Percentiles rank a stretch among this genome's conserved stretches.
These are phyloP conservation scores for Cyprinodon tularosa DNA, from an alignment of 2,113 vertebrate genomes.

Conservation along the genomic window DNA sequence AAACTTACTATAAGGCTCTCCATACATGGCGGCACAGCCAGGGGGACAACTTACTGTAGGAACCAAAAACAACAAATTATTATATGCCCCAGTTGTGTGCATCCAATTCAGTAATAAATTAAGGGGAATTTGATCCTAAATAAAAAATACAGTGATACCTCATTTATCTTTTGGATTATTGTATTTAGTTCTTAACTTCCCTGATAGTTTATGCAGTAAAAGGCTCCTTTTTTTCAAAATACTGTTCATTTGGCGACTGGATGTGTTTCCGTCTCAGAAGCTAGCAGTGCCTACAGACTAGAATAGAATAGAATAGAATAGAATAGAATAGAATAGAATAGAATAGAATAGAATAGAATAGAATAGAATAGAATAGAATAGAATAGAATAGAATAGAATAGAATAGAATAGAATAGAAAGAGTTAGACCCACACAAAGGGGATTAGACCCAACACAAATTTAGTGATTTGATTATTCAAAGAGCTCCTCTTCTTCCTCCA, in stretches of 20 bases:
- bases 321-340: too few relatives aligned
- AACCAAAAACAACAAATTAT: background rate
- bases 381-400: too few relatives aligned
- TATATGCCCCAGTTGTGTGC: background rate
- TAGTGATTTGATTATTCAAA: background rate
- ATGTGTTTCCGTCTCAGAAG: background rate
- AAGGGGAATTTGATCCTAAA: too few relatives aligned
- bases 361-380: too few relatives aligned
- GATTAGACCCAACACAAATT: conserved; percentile 44
- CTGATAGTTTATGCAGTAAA: background rate
- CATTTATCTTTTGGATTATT: too few relatives aligned
- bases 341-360: too few relatives aligned
- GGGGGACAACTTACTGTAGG: background rate
- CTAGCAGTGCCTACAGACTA: background rate
- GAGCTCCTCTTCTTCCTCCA: background rate
- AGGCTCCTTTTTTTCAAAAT: background rate
- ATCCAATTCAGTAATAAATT: too few relatives aligned
- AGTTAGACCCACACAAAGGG: conserved; percentile 39
- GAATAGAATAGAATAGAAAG: too few relatives aligned
- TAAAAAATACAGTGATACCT: too few relatives aligned
- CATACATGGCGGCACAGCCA: background rate
- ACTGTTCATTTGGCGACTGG: background rate
- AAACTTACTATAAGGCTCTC: background rate
- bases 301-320: too few relatives aligned
- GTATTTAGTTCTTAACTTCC: background rate